A percentile compares a stretch with the other conserved stretches of the same genome.
Conservation (phyloP, 2,113 vertebrate genomes). For the Pyrgilauda ruficollis region DNA sequence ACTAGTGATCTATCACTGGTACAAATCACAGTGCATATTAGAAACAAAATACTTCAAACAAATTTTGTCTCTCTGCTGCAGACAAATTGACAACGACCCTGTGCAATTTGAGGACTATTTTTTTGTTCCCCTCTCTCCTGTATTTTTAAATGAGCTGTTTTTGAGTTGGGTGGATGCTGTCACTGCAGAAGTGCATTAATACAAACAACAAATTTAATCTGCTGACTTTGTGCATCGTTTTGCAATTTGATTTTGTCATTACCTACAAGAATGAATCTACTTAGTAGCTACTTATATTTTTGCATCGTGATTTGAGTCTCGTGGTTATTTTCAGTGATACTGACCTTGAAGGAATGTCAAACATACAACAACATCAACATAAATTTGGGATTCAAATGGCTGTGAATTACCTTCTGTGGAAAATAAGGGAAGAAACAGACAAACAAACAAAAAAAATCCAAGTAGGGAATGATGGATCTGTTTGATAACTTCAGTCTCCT, state of each 20-base stretch:
- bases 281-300: background rate
- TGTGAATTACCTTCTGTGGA: background rate
- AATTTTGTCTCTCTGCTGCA: background rate
- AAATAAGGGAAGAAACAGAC: background rate
- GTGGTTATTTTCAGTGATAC: background rate
- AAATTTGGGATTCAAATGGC: background rate
- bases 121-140: accelerated
- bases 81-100: background rate
- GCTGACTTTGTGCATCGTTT: background rate
- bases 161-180: background rate
- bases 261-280: background rate
- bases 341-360: conserved; percentile 39
- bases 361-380: background rate
- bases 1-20: background rate
- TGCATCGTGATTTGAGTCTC: background rate
- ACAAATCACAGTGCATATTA: background rate
- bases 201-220: background rate
- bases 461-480: background rate
- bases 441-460: background rate
- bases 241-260: background rate
- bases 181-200: background rate
- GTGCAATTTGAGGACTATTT: background rate
- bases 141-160: background rate
- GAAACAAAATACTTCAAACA: background rate
- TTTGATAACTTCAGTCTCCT: background rate